phyloP scores from a whole-genome alignment of 2,797 vertebrate genomes.

The Kryptopterus vitreolus region DNA sequence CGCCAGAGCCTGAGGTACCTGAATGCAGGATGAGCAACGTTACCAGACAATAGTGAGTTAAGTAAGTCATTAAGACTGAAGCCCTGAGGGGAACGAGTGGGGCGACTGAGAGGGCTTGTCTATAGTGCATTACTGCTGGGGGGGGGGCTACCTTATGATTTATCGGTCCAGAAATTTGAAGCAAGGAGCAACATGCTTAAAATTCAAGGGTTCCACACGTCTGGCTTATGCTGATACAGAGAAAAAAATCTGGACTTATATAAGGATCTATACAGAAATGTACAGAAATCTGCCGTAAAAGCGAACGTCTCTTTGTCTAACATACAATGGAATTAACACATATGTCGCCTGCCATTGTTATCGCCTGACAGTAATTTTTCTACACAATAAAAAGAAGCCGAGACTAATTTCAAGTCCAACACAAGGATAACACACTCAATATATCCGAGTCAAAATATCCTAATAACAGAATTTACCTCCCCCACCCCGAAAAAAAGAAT shows the following conservation, averaged over 20 bases:
- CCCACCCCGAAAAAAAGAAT: constrained; percentile 58
- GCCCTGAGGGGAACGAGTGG: constrained; percentile 23
- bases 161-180: constrained; percentile 57
- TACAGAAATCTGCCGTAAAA: background rate
- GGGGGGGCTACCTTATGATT: constrained; percentile 61
- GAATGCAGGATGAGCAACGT: constrained; percentile 53
- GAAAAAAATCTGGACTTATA: background rate
- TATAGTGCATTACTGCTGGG: constrained; percentile 17
- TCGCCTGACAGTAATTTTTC: constrained; percentile 54
- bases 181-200: background rate
- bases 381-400: constrained; percentile 56
- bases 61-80: constrained; percentile 66
- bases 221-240: background rate
- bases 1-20: constrained; percentile 60
- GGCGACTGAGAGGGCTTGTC: constrained; percentile 32
- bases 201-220: constrained; percentile 3
- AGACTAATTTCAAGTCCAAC: constrained; percentile 46
- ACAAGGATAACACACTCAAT: constrained; percentile 62
- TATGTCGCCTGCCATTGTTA: constrained; percentile 54
- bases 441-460: constrained; percentile 68
- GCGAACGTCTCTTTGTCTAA: constrained; percentile 14
- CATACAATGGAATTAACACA: constrained; percentile 51
- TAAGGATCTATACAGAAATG: background rate
- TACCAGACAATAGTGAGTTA: constrained; percentile 64
- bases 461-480: constrained; percentile 69